These are phyloP conservation scores for Corythoichthys intestinalis DNA, from an alignment of 2,113 vertebrate genomes.

Conservation along the genomic window DNA sequence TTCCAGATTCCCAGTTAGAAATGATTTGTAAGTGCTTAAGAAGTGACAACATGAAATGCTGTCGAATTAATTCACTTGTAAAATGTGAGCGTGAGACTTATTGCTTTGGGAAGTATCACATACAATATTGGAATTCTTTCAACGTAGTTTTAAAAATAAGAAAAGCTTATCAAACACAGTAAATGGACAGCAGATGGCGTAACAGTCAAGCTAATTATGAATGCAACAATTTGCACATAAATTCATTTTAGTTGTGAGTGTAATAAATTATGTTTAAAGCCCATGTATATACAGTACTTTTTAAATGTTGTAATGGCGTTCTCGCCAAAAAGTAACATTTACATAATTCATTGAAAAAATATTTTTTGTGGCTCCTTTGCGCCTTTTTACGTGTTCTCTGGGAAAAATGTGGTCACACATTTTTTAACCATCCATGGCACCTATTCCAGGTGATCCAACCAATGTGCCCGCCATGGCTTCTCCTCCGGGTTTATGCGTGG, in stretches of 20 bases:
- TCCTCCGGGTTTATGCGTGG: not conserved
- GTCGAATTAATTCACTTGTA: not conserved
- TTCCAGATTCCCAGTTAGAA: too few relatives aligned
- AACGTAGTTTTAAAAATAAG: not conserved
- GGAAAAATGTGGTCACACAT: not conserved
- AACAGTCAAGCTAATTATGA: not conserved
- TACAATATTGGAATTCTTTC: too few relatives aligned
- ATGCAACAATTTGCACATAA: not conserved
- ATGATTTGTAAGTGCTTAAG: not conserved
- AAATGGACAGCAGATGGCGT: not conserved
- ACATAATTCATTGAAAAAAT: not conserved
- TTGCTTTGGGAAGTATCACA: too few relatives aligned
- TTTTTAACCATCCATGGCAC: not conserved
- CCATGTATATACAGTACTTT: too few relatives aligned
- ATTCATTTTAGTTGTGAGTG: not conserved
- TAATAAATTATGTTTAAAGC: too few relatives aligned
- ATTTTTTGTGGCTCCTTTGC: not conserved
- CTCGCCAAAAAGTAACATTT: too few relatives aligned
- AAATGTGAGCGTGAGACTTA: not conserved
- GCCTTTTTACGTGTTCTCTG: not conserved
- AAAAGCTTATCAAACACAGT: not conserved
- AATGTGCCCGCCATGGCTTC: not conserved
- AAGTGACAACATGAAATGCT: too few relatives aligned
- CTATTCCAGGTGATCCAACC: not conserved
- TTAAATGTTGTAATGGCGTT: too few relatives aligned